Percentiles rank a stretch among this genome's conserved stretches.
phyloP scores from a whole-genome alignment of 2,113 vertebrate genomes.

The Ochotona curzoniae region DNA sequence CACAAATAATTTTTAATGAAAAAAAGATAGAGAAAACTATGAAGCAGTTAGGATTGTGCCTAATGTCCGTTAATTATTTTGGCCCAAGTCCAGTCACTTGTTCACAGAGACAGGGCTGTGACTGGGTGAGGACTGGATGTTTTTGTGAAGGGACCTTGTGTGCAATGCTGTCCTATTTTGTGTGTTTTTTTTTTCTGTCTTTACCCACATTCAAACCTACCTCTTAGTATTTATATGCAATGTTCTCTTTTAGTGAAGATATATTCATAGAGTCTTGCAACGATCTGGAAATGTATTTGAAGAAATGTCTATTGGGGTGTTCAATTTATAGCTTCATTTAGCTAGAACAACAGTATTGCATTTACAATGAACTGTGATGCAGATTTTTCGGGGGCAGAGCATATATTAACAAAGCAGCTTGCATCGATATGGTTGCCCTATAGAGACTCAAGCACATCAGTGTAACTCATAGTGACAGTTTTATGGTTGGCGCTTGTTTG shows the following conservation, averaged over 20 bases:
- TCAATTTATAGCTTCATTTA: neutral
- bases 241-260: neutral
- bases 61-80: neutral
- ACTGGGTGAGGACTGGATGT: no score
- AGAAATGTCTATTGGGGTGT: neutral
- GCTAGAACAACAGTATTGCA: neutral
- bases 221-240: neutral
- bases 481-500: neutral
- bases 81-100: no score
- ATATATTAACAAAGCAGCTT: neutral
- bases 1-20: no score
- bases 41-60: neutral
- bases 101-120: neutral
- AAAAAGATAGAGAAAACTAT: neutral
- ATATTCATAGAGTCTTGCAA: neutral
- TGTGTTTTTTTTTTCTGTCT: neutral
- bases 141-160: neutral
- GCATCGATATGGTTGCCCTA: neutral
- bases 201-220: neutral
- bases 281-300: neutral
- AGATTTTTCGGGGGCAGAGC: neutral
- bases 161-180: fast-evolving
- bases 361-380: neutral
- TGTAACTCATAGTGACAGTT: neutral
- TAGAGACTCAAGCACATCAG: neutral